phyloP scores from a whole-genome alignment of 2,888 invertebrate genomes.

The Mechanitis mazaeus region DNA sequence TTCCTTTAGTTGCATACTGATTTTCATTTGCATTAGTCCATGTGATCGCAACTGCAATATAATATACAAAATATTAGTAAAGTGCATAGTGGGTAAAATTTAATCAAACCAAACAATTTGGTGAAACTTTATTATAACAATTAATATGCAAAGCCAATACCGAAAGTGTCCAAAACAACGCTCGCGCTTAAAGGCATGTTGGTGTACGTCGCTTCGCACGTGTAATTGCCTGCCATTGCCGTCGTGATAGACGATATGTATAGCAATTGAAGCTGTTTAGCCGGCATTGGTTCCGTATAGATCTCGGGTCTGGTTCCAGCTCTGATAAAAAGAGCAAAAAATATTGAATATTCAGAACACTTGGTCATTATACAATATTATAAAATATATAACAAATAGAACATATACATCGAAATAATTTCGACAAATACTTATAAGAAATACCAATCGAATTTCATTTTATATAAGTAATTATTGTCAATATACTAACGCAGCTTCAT shows the following conservation, averaged over 20 bases:
- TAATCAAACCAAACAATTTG: constrained; percentile 6
- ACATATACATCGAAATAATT: background rate
- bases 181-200: constrained; percentile 80
- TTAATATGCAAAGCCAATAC: constrained; percentile 38
- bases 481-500: constrained; percentile 79
- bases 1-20: constrained; percentile 87
- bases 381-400: background rate
- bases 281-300: constrained; percentile 81
- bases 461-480: background rate
- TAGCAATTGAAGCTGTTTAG: constrained; percentile 80
- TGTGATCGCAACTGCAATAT: constrained; percentile 84
- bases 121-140: constrained; percentile 7
- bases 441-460: too few relatives aligned
- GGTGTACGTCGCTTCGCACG: constrained; percentile 88
- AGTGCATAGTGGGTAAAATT: constrained; percentile 7
- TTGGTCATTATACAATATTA: too few relatives aligned
- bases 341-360: background rate
- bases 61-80: background rate
- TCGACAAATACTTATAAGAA: too few relatives aligned
- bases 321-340: constrained; percentile 36
- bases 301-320: constrained; percentile 75
- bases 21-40: constrained; percentile 90
- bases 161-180: constrained; percentile 83
- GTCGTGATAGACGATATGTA: constrained; percentile 85
- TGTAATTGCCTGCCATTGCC: constrained; percentile 88